Evolutionary conservation across 2,113 vertebrate genomes (phyloP).

Genomic region (Ammodytes dubius): DNA sequence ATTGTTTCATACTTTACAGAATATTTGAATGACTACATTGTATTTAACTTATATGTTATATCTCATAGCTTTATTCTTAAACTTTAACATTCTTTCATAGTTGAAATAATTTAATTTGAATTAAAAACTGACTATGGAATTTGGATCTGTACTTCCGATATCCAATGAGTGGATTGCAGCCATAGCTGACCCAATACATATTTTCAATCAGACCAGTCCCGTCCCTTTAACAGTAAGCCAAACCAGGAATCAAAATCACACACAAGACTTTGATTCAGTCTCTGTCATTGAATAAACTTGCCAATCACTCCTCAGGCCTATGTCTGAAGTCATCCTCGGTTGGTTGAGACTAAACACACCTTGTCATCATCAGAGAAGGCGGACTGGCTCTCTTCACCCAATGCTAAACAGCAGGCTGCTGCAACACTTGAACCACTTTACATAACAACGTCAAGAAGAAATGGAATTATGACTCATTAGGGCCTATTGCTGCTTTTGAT

Average conservation of each 20-base stretch:
- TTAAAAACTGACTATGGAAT: too few relatives aligned
- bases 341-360: slow-evolving; percentile 77
- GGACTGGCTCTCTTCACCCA: slow-evolving; percentile 65
- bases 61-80: too few relatives aligned
- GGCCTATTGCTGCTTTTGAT: slow-evolving; percentile 64
- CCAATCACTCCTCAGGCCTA: slow-evolving; percentile 68
- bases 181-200: too few relatives aligned
- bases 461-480: slow-evolving; percentile 73
- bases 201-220: too few relatives aligned
- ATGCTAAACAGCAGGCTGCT: slow-evolving; percentile 63
- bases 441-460: slow-evolving; percentile 68
- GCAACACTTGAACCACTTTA: slow-evolving; percentile 62
- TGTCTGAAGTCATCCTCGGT: slow-evolving; percentile 52
- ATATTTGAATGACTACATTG: too few relatives aligned
- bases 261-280: slow-evolving; percentile 64
- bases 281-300: slow-evolving; percentile 58
- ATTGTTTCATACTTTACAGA: too few relatives aligned
- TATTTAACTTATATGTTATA: too few relatives aligned
- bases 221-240: too few relatives aligned
- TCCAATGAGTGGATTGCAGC: too few relatives aligned
- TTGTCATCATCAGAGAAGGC: slow-evolving; percentile 69
- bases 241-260: slow-evolving; percentile 42
- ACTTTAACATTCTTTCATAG: too few relatives aligned
- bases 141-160: too few relatives aligned
- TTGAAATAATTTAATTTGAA: too few relatives aligned